phyloP scores from a whole-genome alignment of 2,888 invertebrate species.

The Pterostichus niger region DNA sequence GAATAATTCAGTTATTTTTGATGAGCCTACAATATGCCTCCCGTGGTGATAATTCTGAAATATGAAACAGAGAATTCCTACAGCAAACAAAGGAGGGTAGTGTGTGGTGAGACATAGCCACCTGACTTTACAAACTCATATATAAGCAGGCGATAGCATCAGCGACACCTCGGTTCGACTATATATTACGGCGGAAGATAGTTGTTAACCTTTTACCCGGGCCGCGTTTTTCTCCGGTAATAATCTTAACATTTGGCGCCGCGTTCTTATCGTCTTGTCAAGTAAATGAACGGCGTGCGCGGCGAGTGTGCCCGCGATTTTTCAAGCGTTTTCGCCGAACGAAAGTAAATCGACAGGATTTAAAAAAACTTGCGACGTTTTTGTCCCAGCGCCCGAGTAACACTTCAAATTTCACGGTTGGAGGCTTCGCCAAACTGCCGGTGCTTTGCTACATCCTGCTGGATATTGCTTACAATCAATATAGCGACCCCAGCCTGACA shows the following conservation, averaged over 20 bases:
- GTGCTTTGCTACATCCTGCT: conserved; percentile 56
- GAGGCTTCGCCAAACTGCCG: conserved; percentile 45
- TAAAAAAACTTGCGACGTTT: conserved; percentile 47
- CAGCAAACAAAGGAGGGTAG: conserved; percentile 41
- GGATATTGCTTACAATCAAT: conserved; percentile 60
- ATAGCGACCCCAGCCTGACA: conserved; percentile 44
- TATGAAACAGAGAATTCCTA: conserved; percentile 20
- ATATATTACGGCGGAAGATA: conserved; percentile 62
- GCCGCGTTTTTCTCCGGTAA: conserved; percentile 50
- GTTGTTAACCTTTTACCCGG: conserved; percentile 56
- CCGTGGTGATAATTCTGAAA: conserved; percentile 38
- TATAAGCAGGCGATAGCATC: conserved; percentile 57
- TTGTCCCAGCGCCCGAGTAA: conserved; percentile 42
- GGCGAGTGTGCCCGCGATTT: conserved; percentile 29
- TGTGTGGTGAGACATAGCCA: conserved; percentile 52
- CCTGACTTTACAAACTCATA: conserved; percentile 60
- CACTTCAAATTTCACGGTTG: conserved; percentile 62
- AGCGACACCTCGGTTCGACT: conserved; percentile 54
- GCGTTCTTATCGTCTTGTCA: conserved; percentile 56
- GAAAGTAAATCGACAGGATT: conserved; percentile 57
- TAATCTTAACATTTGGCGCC: conserved; percentile 58
- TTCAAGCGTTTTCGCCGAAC: conserved; percentile 56
- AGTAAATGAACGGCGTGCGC: conserved; percentile 55
- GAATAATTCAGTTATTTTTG: conserved; percentile 25
- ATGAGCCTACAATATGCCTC: conserved; percentile 1